Evolutionary conservation across 2,888 invertebrate genomes (phyloP), one percentile per base, ranked within the genome.

Genomic region (Orthonevra nobilis): DNA sequence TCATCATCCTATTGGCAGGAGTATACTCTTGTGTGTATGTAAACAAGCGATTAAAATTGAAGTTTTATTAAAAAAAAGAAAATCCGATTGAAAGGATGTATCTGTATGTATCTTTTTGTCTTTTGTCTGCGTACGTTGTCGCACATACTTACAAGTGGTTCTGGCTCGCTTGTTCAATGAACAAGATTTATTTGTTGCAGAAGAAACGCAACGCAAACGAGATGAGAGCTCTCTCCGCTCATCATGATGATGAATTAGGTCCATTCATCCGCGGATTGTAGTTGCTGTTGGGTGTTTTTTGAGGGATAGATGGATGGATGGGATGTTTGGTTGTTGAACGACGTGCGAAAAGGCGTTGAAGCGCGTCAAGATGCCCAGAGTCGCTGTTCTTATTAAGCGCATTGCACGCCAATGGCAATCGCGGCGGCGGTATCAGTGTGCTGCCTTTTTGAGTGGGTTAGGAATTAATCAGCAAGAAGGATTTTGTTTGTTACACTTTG

Each of bases 301-400:
- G 58, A 34, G 40, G 30, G 52, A 52, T 23, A 10, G 17, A 72
- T 46, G 66, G 79, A 77, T 63, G 61, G 48, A 44, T 68, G 64
- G 73, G 50, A 23, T 26, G 46, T 40, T 46, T n/a, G 54, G 44
- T n/a, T 48, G 30, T 23, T 40, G 58, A 40, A 30, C 34, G 70
- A 77, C 42, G 73, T 73, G 79, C 73, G 79, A 79, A 79, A 73
- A 73, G 79, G 79, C 73, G 79, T 73, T 73, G 73, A 73, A 61
- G 79, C 79, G 79, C 56, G 60, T 73, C 73, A 68, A 73, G 61
- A 73, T 72, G 46, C 38, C 9, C 32, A 48, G 48, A 30, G n/a
- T 12, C 15, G 38, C 38, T 32, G 23, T 4, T 3, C 3, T 5
- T 23, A 23, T n/a, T n/a, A n/a, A n/a, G n/a, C n/a, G n/a, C n/a